Evolutionary conservation across 2,113 vertebrate genomes (phyloP).

Genomic region (Willisornis vidua): DNA sequence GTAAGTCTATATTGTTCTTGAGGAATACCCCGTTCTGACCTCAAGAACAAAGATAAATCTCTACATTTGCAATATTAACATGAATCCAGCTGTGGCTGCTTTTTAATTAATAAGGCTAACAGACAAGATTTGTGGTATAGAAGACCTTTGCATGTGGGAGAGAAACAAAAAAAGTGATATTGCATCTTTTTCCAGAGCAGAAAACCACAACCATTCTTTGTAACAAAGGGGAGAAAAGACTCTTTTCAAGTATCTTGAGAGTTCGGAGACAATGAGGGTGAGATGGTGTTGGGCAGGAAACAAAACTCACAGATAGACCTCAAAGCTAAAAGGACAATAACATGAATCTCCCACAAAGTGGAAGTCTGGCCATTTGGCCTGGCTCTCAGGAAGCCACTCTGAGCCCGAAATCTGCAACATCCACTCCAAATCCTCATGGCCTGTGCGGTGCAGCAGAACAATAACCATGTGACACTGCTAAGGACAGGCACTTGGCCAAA

Average conservation of each 20-base stretch:
- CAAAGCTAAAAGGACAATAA: not conserved
- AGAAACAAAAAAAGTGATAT: not conserved
- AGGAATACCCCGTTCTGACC: not conserved
- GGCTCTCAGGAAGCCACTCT: not conserved
- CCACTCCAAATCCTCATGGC: not conserved
- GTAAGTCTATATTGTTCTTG: accelerated
- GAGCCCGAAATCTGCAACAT: not conserved
- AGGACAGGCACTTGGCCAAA: conserved; percentile 1
- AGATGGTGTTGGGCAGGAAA: not conserved
- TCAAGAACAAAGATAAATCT: not conserved
- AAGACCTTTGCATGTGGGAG: not conserved
- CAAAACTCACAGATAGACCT: not conserved
- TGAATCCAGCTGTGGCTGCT: not conserved
- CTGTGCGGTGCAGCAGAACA: not conserved
- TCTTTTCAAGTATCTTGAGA: not conserved
- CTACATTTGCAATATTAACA: not conserved
- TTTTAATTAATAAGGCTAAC: not conserved
- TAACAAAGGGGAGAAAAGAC: not conserved
- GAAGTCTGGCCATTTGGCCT: not conserved
- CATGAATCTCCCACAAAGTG: not conserved
- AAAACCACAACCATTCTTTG: not conserved
- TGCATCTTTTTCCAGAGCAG: not conserved
- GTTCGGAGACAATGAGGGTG: not conserved
- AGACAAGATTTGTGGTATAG: not conserved
- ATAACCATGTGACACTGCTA: not conserved